These are phyloP conservation scores for Leptoteleia sp. DNA, from an alignment of 1,140 invertebrate species.

Conservation along the genomic window DNA sequence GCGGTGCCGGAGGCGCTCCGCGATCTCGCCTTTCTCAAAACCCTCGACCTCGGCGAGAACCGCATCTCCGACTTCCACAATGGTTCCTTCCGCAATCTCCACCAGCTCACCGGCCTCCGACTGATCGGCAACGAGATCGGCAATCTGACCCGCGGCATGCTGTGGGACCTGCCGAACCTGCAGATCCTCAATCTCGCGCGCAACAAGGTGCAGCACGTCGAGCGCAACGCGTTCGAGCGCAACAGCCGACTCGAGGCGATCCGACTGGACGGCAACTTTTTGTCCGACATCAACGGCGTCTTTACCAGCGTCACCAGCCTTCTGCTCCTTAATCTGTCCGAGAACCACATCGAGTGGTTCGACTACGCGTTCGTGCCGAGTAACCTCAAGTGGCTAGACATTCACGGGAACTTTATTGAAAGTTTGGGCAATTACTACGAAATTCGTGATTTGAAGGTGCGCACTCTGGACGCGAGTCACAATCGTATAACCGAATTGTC, in stretches of 20 bases:
- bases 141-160: constrained; percentile 91
- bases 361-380: constrained; percentile 93
- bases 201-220: constrained; percentile 92
- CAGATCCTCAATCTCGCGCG: constrained; percentile 93
- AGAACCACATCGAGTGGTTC: constrained; percentile 95
- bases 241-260: constrained; percentile 91
- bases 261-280: constrained; percentile 91
- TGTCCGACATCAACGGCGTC: constrained; percentile 92
- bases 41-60: constrained; percentile 93
- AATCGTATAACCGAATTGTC: constrained; percentile 91
- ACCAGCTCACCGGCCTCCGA: constrained; percentile 91
- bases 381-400: constrained; percentile 94
- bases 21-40: constrained; percentile 91
- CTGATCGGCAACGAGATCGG: constrained; percentile 93
- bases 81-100: constrained; percentile 90
- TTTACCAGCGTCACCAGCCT: constrained; percentile 90
- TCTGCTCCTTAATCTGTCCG: constrained; percentile 93
- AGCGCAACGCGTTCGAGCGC: constrained; percentile 89
- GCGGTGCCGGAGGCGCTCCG: constrained; percentile 91
- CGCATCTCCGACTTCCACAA: constrained; percentile 90
- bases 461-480: constrained; percentile 92
- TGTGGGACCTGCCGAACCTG: constrained; percentile 90
- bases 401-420: constrained; percentile 93
- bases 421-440: constrained; percentile 92
- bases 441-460: constrained; percentile 85